Base-by-base conservation (phyloP, 2,888 invertebrate genomes). In the Philereme transversata region DNA sequence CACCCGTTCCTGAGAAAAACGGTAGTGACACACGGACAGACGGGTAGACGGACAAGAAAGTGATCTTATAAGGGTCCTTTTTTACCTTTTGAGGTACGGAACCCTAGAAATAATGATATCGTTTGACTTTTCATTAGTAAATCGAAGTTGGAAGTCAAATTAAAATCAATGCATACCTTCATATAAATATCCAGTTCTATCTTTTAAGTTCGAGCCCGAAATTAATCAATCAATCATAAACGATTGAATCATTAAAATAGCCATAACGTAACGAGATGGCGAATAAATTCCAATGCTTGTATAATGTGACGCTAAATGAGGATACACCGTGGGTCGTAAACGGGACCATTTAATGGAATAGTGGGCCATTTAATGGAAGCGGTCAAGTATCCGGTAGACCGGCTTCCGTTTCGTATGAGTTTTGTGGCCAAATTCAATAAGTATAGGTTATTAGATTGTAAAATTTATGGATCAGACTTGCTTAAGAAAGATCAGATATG, bases 231-330 rank as follows among this genome's bases (percentile, higher is more conserved):
- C 53, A 63, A 57, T 54, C 52, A 40, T 50, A 50, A 64, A 48
- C 57, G 51, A 64, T 60, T 57, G 52, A 60, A 60, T 54, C 53
- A 60, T 53, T 51, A 59, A 53, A 10, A 54, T 48, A 6, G 45
- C 45, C 54, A 57, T 62, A 67, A 62, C 58, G 56, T 66, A 66
- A 67, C 61, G 64, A 67, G 66, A 55, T 62, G 48, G 57, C 41
- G 44, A 59, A 67, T 67, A 63, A 58, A 67, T 64, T 57, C 51
- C 53, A 56, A 46, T 53, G 62, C 51, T 62, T 60, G 59, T 62
- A 57, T 62, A 60, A 47, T 47, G 46, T 50, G 54, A 63, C 51
- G 51, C 58, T 62, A 60, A 61, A 40, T 63, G 57, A 65, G 45
- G 63, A 51, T 46, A 55, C 40, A 47, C 46, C 34, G 36, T 40